Base-by-base conservation (phyloP, 1,140 invertebrate species). In the Pseudobourletiella spinata region DNA sequence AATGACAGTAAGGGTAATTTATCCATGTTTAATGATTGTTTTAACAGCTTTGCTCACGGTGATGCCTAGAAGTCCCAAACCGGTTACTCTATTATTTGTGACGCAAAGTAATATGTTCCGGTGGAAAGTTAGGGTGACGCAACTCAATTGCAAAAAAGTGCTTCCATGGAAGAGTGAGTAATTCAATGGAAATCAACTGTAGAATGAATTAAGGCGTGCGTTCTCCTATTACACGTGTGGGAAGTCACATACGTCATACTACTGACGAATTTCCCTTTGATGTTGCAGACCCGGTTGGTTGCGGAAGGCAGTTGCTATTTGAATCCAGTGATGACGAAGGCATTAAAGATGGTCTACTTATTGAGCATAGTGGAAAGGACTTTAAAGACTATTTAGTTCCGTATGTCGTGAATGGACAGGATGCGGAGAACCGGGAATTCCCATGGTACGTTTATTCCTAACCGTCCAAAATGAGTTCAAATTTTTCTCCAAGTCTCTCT, bases 11-110 rank as follows among this genome's bases (percentile, higher is more conserved):
- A n/a, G n/a, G n/a, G n/a, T n/a, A n/a, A n/a, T n/a, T n/a, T n/a
- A n/a, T n/a, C n/a, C n/a, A n/a, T n/a, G n/a, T n/a, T n/a, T 39
- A 11, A 24, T 57, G 24, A 24, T 22, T 61, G 51, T 57, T 20
- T 58, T 52, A 71, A 35, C 65, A 75, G 74, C 74, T 2, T 71
- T 72, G n/a, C 67, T 75, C 8, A 70, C 72, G 22, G 74, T 75
- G 2, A 61, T 72, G 28, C 69, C 70, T n/a, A 69, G 66, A 24
- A 72, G 73, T 65, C 42, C 56, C 16, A 72, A 73, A 64, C 74
- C 74, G 11, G 30, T 75, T 8, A 74, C 71, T 43, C 56, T 75
- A 20, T 70, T 73, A 14, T 57, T 74, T 26, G 62, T 75, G 0
- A 70, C 74, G 42, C 74, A 75, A 59, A 74, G 72, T 62, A 69